These are phyloP conservation scores for Python bivittatus DNA, from an alignment of 2,113 vertebrate species.

Conservation along the genomic window DNA sequence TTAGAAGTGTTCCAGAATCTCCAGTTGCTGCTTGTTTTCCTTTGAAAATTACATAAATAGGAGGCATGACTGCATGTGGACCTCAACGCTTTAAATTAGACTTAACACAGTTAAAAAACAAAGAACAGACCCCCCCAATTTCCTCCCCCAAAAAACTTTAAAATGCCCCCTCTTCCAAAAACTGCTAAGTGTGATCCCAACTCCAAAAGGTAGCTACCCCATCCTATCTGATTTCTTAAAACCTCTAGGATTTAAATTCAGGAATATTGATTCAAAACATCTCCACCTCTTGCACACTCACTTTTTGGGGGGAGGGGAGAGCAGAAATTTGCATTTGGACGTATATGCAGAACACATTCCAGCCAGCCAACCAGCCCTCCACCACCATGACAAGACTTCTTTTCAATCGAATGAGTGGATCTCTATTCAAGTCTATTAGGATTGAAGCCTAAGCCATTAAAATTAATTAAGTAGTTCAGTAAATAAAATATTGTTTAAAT, in stretches of 20 bases:
- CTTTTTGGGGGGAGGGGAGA: not conserved
- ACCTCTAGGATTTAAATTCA: not conserved
- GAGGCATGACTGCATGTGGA: not conserved
- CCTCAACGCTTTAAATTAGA: not conserved
- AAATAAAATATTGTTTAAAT: not conserved
- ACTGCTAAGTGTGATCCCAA: not conserved
- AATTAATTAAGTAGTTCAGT: not conserved
- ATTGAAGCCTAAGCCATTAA: not conserved
- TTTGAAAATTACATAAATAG: not conserved
- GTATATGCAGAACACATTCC: not conserved
- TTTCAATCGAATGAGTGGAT: not conserved
- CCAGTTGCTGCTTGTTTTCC: not conserved
- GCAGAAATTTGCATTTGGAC: not conserved
- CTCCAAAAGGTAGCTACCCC: not conserved
- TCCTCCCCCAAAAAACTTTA: not conserved
- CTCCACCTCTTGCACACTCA: not conserved
- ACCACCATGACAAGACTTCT: not conserved
- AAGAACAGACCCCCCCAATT: not conserved
- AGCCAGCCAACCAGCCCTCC: not conserved
- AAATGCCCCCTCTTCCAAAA: not conserved
- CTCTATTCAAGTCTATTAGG: not conserved
- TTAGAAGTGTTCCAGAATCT: not conserved
- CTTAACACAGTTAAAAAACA: not conserved
- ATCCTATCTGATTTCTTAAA: not conserved
- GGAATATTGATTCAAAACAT: not conserved